Evolutionary conservation across 30 jellyfish, hydroid and myxozoan genomes (phyloP).

Genomic region (Rhopilema esculentum): DNA sequence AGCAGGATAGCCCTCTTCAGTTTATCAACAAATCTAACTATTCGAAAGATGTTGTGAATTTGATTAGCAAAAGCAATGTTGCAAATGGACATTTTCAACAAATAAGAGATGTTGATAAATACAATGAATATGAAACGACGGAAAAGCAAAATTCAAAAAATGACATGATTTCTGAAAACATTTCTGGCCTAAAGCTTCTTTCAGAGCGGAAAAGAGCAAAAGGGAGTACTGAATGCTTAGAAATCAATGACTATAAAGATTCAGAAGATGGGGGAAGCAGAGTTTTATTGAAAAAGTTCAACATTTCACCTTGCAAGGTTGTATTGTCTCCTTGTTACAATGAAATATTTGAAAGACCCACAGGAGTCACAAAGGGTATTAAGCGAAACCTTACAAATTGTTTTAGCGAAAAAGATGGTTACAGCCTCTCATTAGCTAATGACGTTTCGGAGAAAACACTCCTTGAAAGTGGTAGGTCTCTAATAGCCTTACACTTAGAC

Average conservation of each 20-base stretch:
- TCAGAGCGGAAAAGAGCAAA: too few relatives aligned
- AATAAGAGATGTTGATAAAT: background rate
- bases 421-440: background rate
- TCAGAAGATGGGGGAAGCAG: too few relatives aligned
- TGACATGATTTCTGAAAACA: too few relatives aligned
- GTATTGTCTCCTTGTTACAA: constrained; percentile 1
- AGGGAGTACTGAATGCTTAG: too few relatives aligned
- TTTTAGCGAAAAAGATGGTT: background rate
- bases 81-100: background rate
- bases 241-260: too few relatives aligned
- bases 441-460: background rate
- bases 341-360: background rate
- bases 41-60: background rate
- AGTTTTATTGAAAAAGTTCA: background rate
- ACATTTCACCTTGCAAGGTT: constrained; percentile 16
- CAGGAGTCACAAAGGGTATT: background rate
- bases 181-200: too few relatives aligned
- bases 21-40: background rate
- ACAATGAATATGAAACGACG: background rate
- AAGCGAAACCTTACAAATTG: background rate
- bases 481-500: background rate
- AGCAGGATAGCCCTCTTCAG: too few relatives aligned
- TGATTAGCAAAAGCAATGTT: background rate
- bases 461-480: background rate
- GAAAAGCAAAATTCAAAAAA: background rate